phyloP scores from a whole-genome alignment of 1,140 invertebrate species.

The Whitmania pigra region DNA sequence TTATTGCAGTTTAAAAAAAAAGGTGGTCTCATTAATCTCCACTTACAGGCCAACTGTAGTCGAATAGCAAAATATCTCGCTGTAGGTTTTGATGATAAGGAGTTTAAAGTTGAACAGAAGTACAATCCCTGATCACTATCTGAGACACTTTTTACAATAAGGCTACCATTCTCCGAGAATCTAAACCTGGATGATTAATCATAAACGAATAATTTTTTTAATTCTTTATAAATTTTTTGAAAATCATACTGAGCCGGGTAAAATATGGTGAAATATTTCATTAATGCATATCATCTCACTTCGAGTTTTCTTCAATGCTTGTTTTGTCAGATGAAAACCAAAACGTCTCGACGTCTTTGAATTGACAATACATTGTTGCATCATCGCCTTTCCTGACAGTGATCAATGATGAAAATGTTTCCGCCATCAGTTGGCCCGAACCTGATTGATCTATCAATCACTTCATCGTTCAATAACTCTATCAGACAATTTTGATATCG shows the following conservation, averaged over 20 bases:
- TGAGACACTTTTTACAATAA: not conserved
- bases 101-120: not conserved
- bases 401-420: not conserved
- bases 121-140: conserved; percentile 5
- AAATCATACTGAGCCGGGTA: not conserved
- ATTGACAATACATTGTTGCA: not conserved
- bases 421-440: not conserved
- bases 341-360: conserved; percentile 1
- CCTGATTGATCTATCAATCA: not conserved
- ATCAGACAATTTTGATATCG: too few species aligned
- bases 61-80: not conserved
- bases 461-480: too few species aligned
- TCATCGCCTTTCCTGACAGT: not conserved
- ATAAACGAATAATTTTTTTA: not conserved
- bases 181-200: not conserved
- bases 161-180: not conserved
- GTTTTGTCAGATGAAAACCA: not conserved
- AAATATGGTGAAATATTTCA: not conserved
- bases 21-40: not conserved
- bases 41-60: conserved; percentile 2
- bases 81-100: not conserved
- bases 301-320: not conserved
- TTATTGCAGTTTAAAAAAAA: not conserved
- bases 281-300: not conserved
- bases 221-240: not conserved